Base-by-base conservation (phyloP, 35 echinoderm and acorn worm genomes). In the Diadema setosum region DNA sequence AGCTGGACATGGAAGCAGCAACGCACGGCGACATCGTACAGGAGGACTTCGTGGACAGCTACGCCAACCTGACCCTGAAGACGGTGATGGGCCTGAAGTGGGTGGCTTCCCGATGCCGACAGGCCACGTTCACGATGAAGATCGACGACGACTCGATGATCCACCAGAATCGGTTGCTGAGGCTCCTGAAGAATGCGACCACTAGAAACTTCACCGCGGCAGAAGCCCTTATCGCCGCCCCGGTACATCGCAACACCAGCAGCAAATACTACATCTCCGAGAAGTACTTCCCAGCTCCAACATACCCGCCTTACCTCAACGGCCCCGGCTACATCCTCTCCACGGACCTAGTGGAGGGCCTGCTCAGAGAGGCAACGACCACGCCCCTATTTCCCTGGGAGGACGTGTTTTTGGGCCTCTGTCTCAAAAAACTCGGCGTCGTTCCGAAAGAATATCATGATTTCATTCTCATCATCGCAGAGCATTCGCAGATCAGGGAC, bases 231-330 rank as follows among this genome's bases (percentile, higher is more conserved):
- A 67, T 67, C 8, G 30, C 12, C 16, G 30, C 63, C 63, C 63
- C 63, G 24, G 63, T 67, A 34, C 83, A 85, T 41, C 50, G 90
- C 52, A 55, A 93, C 34, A 74, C 31, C 20, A 65, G 83, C 6
- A 91, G 74, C 42, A 98, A 98, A 69, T 94, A 92, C 91, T 94
- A 91, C 50, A 91, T 90, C 16, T 84, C 95, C 4, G 80, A 75
- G 20, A 32, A 84, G 7, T 31, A 58, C 1, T 98, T 94, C 52
- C 88, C 88, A 0, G 12, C 58, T 32, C 46, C 57, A 14, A 76
- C 61, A 8, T 98, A 91, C 85, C 96, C 92, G 5, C 92, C 91
- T 17, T 98, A 91, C 60, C 60, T 90, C 3, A 86, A 81, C n/a
- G 96, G 96, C 30, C 82, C 86, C 15, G 88, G 84, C 8, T 94